Evolutionary conservation across 1,140 invertebrate genomes (phyloP), one percentile per base, ranked within the genome.

Genomic region (Drosophila pseudoobscura): DNA sequence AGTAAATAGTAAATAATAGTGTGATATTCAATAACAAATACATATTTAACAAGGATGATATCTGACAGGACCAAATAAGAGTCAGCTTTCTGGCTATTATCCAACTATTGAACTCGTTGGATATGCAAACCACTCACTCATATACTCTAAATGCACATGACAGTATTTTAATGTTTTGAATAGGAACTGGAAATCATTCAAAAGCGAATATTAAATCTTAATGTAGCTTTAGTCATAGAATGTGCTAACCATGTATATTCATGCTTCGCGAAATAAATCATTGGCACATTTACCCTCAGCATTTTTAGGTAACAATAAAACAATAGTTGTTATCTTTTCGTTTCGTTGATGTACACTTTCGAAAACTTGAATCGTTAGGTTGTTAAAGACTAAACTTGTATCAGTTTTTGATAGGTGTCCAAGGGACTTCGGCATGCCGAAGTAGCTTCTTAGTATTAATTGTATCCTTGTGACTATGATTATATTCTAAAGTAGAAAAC

Each of bases 401-500:
- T 52, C 13, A 45, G 26, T 26, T 17, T 46, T 46, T 26, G 46
- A 49, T 55, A 9, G 17, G 8, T 47, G 20, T 68, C 47, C 8
- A 13, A 46, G 17, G 54, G 39, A 50, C 24, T 57, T 78, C 52
- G 69, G 69, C 71, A 65, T 17, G 54, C 72, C 62, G 61, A 74
- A 75, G 35, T 35, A 51, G 39, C 22, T 39, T 63, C 51, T 60
- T 17, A 53, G 49, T 60, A 59, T 63, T 54, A 20, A 50, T 35
- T 53, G 58, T 31, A 24, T 54, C 58, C 47, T 49, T 71, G 64
- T 51, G 22, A 15, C 51, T 51, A 51, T 29, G 13, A 50, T 71
- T 61, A 54, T 43, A 73, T 73, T 59, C 51, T 77, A 71, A 84
- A 65, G 69, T 80, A 80, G 57, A 76, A 89, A 89, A 89, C 80